Base-by-base conservation (phyloP, 2,113 vertebrate species). In the Syngnathus floridae region DNA sequence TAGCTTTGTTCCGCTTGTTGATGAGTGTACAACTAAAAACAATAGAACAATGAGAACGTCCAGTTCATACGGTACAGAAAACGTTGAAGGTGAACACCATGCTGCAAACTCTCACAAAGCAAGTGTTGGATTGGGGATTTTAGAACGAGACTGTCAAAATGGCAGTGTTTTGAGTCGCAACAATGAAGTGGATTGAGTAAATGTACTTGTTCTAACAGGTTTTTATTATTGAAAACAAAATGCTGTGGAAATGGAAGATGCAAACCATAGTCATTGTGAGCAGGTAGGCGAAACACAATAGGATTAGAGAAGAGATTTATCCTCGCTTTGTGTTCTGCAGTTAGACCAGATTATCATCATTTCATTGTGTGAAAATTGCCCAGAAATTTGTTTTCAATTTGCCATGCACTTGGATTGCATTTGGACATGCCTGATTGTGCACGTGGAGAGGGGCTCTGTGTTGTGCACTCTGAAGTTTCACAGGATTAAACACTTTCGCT, bases 361-460 rank as follows among this genome's bases (percentile, higher is more conserved):
- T 69, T 76, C 66, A 86, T 82, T 88, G 81, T 83, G 71, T 72
- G 71, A 64, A 84, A 83, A 87, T 84, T 84, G 78, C 82, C 81
- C 65, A 57, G 77, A 86, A 82, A 82, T 86, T 76, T 85, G 78
- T 81, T 87, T 84, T 81, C 81, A 84, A 80, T 86, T 86, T 79
- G 64, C 67, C 71, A 69, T 3, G 46, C 2, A 63, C 80, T 77
- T 72, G 68, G 70, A 83, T 75, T 80, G 71, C 77, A 73, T 83
- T 66, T 74, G 54, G 51, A 56, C 77, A 68, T 46, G 72, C 64
- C 64, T 35, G 59, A 72, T 73, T 64, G 19, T 65, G 55, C 64
- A 62, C 52, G 26, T 61, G 48, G 58, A 67, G 49, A 76, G 63
- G 46, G 60, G 43, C 14, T 45, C 60, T 0, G 6, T 49, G 41